Percentiles rank a stretch among this genome's conserved stretches.
Conservation (phyloP, 2,113 vertebrate species). For the Uropsilus gracilis region DNA sequence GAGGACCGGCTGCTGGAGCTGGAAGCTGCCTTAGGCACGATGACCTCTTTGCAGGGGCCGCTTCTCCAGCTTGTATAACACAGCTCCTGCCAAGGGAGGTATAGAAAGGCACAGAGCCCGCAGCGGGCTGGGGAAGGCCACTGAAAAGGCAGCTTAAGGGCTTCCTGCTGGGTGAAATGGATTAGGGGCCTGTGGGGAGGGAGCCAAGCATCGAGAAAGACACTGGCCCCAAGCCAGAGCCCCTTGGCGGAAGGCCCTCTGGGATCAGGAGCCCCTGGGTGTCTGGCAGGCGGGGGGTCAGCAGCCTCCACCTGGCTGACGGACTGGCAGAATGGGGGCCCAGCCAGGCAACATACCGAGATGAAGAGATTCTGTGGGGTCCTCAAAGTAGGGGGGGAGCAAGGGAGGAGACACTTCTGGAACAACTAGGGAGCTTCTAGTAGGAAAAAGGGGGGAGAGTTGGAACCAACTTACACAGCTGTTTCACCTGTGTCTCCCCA, state of each 20-base stretch:
- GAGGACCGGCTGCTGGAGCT: conserved; percentile 22
- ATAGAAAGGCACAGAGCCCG: conserved; percentile 82
- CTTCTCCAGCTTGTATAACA: conserved; percentile 85
- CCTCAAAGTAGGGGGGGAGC: background rate
- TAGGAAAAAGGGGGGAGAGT: background rate
- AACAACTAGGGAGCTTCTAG: background rate
- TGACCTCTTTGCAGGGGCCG: conserved; percentile 85
- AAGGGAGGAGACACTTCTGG: background rate
- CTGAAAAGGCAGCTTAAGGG: conserved; percentile 88
- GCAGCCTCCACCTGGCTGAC: background rate
- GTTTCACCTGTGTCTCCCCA: background rate
- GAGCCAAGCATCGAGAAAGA: conserved; percentile 60
- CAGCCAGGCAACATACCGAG: background rate
- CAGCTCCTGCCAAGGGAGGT: conserved; percentile 84
- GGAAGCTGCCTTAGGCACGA: conserved; percentile 74
- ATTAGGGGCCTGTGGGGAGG: conserved; percentile 85
- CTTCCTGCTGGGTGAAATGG: conserved; percentile 87
- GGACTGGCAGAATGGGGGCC: background rate
- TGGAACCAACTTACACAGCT: background rate
- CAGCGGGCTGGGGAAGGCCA: conserved; percentile 76
- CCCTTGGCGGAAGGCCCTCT: conserved; percentile 53
- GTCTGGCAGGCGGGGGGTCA: background rate
- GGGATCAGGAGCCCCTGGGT: conserved; percentile 38
- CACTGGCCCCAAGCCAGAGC: conserved; percentile 37
- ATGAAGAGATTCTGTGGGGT: background rate